Evolutionary conservation across 2,797 vertebrate species (phyloP).

Genomic region (Etheostoma nigrum): DNA sequence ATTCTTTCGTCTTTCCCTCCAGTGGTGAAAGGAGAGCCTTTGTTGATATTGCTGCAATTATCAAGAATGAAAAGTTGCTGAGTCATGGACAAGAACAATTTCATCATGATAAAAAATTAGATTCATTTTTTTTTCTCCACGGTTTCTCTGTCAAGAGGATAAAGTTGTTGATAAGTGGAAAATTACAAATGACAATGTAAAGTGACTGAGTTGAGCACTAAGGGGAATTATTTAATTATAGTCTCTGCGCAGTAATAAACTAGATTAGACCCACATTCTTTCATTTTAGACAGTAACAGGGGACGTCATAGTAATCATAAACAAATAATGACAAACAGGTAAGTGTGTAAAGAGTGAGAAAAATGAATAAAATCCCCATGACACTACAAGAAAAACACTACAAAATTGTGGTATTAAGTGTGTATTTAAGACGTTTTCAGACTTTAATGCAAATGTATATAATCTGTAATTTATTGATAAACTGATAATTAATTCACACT

Average conservation of each 20-base stretch:
- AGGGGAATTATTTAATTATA: constrained; percentile 56
- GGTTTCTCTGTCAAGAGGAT: constrained; percentile 34
- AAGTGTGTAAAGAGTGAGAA: constrained; percentile 1
- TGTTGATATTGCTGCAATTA: constrained; percentile 73
- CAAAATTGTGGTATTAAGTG: neutral
- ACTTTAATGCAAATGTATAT: neutral
- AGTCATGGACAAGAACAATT: constrained; percentile 63
- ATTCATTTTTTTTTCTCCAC: neutral
- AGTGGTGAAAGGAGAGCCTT: constrained; percentile 49
- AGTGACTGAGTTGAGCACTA: constrained; percentile 19
- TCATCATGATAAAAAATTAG: constrained; percentile 58
- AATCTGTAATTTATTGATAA: neutral
- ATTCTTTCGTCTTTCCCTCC: constrained; percentile 60
- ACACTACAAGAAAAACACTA: neutral
- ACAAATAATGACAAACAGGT: constrained; percentile 26
- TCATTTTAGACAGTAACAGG: constrained; percentile 43
- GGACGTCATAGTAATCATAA: constrained; percentile 35
- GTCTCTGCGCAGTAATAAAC: constrained; percentile 49
- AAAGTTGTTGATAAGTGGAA: constrained; percentile 61
- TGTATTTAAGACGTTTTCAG: neutral
- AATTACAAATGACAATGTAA: constrained; percentile 61
- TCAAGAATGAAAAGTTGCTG: constrained; percentile 68
- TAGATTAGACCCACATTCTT: constrained; percentile 54
- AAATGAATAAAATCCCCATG: constrained; percentile 8
- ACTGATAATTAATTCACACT: constrained; percentile 1